Evolutionary conservation across 2,888 invertebrate species (phyloP).

Genomic region (Conus canariensis): DNA sequence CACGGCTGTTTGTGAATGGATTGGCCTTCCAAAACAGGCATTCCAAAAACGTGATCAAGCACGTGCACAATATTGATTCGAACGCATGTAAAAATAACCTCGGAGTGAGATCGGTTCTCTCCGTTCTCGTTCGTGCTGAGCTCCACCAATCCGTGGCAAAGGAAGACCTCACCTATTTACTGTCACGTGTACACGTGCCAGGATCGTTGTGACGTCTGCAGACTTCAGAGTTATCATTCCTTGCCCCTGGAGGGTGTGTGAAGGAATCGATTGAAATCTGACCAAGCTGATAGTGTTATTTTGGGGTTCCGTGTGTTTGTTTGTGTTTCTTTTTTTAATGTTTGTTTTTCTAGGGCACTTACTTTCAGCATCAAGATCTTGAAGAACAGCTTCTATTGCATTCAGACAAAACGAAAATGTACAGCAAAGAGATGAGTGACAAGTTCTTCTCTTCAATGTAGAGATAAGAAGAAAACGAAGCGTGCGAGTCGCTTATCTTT

Average conservation of each 20-base stretch:
- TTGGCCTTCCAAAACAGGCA: too few species aligned
- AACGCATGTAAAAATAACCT: neutral
- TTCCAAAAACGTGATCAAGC: constrained; percentile 6
- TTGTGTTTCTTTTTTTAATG: neutral
- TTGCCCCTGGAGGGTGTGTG: neutral
- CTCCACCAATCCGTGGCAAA: constrained; percentile 8
- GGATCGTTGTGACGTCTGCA: neutral
- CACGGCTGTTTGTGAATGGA: too few species aligned
- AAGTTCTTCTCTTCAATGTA: neutral
- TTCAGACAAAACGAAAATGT: neutral
- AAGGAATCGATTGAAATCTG: neutral
- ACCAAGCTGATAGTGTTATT: neutral
- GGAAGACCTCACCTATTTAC: constrained; percentile 5
- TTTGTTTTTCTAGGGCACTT: neutral
- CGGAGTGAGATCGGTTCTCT: neutral
- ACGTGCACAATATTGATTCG: constrained; percentile 1
- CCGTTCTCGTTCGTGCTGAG: neutral
- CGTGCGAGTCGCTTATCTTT: too few species aligned
- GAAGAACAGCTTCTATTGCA: neutral
- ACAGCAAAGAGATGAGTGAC: neutral
- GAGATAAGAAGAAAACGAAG: too few species aligned
- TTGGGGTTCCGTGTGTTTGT: neutral
- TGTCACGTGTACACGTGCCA: constrained; percentile 20
- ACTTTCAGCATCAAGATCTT: neutral
- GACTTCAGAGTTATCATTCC: constrained; percentile 7